Conservation (phyloP, 1,140 invertebrate species). For the Papilio xuthus region DNA sequence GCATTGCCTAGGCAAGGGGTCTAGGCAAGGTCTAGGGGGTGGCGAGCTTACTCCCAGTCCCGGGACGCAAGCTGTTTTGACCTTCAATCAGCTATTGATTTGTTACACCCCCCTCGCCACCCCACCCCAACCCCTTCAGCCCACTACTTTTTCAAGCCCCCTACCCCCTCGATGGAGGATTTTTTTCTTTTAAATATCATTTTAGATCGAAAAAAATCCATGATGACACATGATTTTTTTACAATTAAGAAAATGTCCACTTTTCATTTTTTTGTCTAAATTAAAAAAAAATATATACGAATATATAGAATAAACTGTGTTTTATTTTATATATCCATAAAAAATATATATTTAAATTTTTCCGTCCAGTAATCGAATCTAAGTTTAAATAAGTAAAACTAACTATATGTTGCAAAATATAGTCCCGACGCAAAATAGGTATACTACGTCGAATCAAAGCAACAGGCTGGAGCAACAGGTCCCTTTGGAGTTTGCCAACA, state of each 20-base stretch:
- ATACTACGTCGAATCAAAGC: not conserved
- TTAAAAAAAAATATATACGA: no score
- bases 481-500: not conserved
- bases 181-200: not conserved
- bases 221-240: no score
- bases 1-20: not conserved
- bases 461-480: conserved; percentile 4
- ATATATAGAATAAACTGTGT: no score
- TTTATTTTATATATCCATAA: no score
- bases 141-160: not conserved
- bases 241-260: no score
- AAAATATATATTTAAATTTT: no score
- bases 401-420: not conserved
- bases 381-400: not conserved
- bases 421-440: not conserved
- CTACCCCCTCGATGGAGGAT: not conserved
- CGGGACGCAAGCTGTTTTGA: not conserved
- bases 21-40: not conserved
- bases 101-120: not conserved
- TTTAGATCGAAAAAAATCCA: not conserved
- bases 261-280: no score
- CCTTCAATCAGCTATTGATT: not conserved
- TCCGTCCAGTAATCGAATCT: not conserved
- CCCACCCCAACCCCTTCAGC: not conserved
- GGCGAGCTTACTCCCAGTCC: not conserved